A percentile compares a stretch with the other conserved stretches of the same genome.
Conservation (phyloP, 2,113 vertebrate genomes). For the Ardeotis arabs region DNA sequence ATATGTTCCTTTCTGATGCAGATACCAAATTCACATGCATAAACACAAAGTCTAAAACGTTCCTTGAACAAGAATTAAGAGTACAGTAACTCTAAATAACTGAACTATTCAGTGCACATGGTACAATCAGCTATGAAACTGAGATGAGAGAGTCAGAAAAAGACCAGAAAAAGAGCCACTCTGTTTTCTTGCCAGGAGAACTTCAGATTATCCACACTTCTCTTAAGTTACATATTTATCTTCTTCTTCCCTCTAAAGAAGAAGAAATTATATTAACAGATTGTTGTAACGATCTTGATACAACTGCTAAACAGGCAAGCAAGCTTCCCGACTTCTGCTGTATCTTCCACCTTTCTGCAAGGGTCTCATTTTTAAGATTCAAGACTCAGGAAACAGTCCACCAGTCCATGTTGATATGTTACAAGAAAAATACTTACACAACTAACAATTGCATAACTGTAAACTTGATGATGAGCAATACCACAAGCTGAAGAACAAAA, state of each 20-base stretch:
- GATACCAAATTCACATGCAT: not conserved
- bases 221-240: not conserved
- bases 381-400: not conserved
- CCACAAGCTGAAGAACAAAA: not conserved
- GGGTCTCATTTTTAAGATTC: not conserved
- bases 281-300: not conserved
- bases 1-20: not conserved
- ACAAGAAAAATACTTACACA: constrained; percentile 21
- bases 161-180: not conserved
- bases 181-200: not conserved
- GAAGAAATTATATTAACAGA: not conserved
- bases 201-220: not conserved
- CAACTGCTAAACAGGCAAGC: not conserved
- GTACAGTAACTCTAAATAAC: not conserved
- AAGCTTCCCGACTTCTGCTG: not conserved
- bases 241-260: not conserved
- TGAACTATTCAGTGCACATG: not conserved
- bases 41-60: not conserved
- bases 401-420: not conserved
- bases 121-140: not conserved
- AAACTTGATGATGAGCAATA: not conserved
- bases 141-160: not conserved
- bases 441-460: not conserved
- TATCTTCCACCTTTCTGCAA: not conserved
- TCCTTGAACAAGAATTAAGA: not conserved